Evolutionary conservation across 1,140 invertebrate genomes (phyloP), one percentile per base, ranked within the genome.

Genomic region (Sinonovacula constricta): DNA sequence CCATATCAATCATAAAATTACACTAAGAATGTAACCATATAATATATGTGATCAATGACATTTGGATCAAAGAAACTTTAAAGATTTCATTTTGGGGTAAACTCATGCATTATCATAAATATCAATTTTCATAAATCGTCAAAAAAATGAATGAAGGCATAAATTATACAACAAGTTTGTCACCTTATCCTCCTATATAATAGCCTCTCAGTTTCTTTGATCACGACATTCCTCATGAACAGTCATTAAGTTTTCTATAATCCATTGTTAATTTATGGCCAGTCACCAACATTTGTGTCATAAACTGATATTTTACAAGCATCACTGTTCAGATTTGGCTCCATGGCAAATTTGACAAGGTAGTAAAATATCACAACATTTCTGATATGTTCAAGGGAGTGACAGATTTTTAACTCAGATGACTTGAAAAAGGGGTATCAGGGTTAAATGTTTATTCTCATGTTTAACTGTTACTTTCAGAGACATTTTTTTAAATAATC

Each of bases 271-370:
- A 51, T 72, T 72, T 36, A 60, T 59, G 56, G 28, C 24, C 26
- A 28, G 45, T 31, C 62, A 31, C 28, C 39, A 59, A 33, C 34
- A 22, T 28, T 14, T 34, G 1, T 12, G 54, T 24, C 53, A 39
- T 59, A 70, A 70, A 70, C 26, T 70, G 57, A 70, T 72, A 72
- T 45, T 72, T 72, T 60, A 72, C 62, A 60, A 60, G 57, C 69
- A 62, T 3, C 57, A 60, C 59, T 70, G 36, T 60, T 72, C n/a
- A 45, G 14, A 49, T 60, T 60, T 57, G 62, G 24, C 24, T 72
- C 56, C 56, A 3, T 18, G 26, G 18, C 39, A 62, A 72, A 72
- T 51, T 68, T 68, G 66, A 56, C 66, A 68, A 62, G 57, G 69
- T 24, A 18, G 57, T 72, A 72, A 72, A 70, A 60, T 72, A 66